phyloP scores from a whole-genome alignment of 2,113 vertebrate genomes.

The Cathartes aura region DNA sequence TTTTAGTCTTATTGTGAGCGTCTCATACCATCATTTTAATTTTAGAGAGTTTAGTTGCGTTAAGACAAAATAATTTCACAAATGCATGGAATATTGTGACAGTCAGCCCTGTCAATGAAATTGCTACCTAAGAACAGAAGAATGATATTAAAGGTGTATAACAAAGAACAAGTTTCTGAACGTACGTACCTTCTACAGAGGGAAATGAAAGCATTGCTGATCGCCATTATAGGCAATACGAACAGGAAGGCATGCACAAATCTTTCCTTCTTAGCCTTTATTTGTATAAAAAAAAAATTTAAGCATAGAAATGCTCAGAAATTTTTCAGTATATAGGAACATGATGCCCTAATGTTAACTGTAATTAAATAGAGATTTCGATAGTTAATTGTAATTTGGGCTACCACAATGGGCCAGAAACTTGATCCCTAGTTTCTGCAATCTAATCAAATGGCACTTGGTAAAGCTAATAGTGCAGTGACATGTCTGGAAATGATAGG shows the following conservation, averaged over 20 bases:
- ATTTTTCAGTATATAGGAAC: background rate
- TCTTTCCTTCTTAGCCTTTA: background rate
- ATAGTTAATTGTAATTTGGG: background rate
- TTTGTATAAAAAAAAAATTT: background rate
- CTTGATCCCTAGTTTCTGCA: background rate
- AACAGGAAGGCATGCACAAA: background rate
- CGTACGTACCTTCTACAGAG: fast-evolving
- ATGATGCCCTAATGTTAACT: background rate
- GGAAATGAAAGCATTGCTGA: background rate
- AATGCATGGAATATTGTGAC: background rate
- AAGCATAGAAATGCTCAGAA: fast-evolving
- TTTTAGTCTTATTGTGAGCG: background rate
- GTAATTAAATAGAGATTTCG: background rate
- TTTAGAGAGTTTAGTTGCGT: background rate
- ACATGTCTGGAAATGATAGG: background rate
- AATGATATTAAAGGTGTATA: background rate
- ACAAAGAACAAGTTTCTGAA: background rate
- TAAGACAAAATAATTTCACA: background rate
- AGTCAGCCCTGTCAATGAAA: background rate
- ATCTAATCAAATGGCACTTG: background rate
- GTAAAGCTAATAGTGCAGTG: background rate
- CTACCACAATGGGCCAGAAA: background rate
- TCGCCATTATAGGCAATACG: background rate
- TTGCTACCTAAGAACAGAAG: background rate
- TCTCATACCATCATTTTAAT: background rate